phyloP scores from a whole-genome alignment of 2,113 vertebrate genomes.

The Pipra filicauda region DNA sequence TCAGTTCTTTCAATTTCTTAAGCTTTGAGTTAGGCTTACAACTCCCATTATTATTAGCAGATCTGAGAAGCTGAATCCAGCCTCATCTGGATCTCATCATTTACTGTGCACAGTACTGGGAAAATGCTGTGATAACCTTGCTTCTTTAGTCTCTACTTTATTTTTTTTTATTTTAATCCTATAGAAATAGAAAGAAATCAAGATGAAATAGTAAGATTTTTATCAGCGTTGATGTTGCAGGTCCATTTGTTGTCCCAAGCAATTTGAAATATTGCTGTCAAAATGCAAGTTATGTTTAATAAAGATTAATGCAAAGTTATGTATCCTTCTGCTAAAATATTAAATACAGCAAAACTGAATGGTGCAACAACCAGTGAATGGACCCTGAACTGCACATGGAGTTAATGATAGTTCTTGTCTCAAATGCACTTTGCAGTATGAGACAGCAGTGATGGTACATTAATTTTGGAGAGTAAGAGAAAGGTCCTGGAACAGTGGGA shows the following conservation, averaged over 20 bases:
- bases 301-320: constrained; percentile 41
- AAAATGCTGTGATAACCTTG: constrained; percentile 19
- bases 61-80: background rate
- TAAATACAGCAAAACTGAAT: constrained; percentile 29
- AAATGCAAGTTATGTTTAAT: constrained; percentile 25
- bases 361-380: background rate
- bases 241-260: background rate
- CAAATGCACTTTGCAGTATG: constrained; percentile 1
- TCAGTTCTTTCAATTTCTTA: constrained; percentile 25
- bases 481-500: constrained; percentile 51
- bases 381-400: constrained; percentile 17
- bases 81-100: constrained; percentile 41
- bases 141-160: constrained; percentile 9
- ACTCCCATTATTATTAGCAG: constrained; percentile 40
- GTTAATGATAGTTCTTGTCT: constrained; percentile 43
- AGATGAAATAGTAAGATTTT: background rate
- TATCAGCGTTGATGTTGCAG: background rate
- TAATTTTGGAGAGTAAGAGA: constrained; percentile 30
- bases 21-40: constrained; percentile 25
- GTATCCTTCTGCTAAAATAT: constrained; percentile 25
- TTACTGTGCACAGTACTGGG: background rate
- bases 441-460: constrained; percentile 26
- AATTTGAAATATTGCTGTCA: background rate
- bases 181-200: constrained; percentile 20
- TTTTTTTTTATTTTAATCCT: constrained; percentile 33